Conservation (phyloP, 2,888 invertebrate species). For the Cheilosia grossa region DNA sequence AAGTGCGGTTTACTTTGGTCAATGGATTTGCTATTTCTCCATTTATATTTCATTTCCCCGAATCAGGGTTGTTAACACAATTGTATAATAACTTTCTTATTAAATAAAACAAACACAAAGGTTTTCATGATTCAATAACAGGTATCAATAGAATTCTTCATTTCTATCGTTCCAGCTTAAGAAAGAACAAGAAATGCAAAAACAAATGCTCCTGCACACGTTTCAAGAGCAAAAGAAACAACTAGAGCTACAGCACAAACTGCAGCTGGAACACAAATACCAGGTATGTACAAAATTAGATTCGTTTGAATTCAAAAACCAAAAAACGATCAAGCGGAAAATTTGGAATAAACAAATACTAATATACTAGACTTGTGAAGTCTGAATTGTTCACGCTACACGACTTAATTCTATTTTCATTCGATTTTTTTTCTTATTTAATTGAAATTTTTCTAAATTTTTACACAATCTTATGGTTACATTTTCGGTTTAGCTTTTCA, state of each 20-base stretch:
- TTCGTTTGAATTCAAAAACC: background rate
- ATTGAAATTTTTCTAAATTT: background rate
- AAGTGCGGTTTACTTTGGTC: no score
- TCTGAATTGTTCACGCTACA: constrained; percentile 3
- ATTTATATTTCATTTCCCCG: no score
- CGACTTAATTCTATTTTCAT: background rate
- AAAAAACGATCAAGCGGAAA: constrained; percentile 52
- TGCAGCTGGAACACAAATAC: constrained; percentile 93
- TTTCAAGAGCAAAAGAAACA: constrained; percentile 96
- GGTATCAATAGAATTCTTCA: constrained; percentile 65
- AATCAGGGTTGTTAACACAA: background rate
- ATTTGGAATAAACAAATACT: constrained; percentile 35
- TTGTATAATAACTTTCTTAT: background rate
- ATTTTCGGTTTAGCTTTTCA: background rate
- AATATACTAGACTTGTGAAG: background rate
- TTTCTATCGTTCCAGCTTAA: constrained; percentile 87
- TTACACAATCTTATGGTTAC: background rate
- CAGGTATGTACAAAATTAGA: constrained; percentile 86
- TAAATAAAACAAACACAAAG: constrained; percentile 2
- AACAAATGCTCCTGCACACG: constrained; percentile 94
- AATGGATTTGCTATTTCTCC: no score
- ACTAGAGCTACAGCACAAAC: constrained; percentile 94
- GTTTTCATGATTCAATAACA: constrained; percentile 64
- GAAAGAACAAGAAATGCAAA: constrained; percentile 96
- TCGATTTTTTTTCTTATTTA: constrained; percentile 1